Base-by-base conservation (phyloP, 2,113 vertebrate genomes). In the Turdus rufiventris region DNA sequence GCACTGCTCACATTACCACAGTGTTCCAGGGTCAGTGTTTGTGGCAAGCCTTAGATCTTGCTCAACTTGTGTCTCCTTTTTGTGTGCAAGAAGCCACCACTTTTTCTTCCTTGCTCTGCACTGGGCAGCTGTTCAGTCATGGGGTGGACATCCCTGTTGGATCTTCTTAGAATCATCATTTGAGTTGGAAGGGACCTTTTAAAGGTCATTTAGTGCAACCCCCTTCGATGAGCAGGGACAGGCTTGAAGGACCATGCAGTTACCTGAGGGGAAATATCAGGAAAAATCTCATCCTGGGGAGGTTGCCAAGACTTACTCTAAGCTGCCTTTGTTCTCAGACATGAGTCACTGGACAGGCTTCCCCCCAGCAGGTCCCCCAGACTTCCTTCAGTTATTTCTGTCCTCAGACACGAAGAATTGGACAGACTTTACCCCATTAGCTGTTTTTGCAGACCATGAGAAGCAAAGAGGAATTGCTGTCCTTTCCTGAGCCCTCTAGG, bases 1-100 rank as follows among this genome's bases (percentile, higher is more conserved):
- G 19, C n/a, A 2, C 12, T 63, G n/a, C 26, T 38, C 38, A n/a
- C 3, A 3, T 53, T 16, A 7, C 12, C 29, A 14, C 1, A 6
- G 29, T 5, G 20, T 19, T 28, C 10, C 24, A 6, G 14, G 13
- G 7, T 23, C 28, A 57, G 24, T 23, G 18, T 51, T 51, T 40
- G 33, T 51, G 34, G 7, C 17, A 61, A 21, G 18, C 18, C 48
- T 51, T 24, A 8, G 6, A 2, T 42, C 36, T 62, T 73, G 33
- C 28, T 56, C 25, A 40, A 3, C 12, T 62, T 45, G 5, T 47
- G 47, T 53, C 77, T 36, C 7, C 3, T 47, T 53, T 48, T 17
- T 28, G 7, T 19, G 12, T 70, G 56, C 28, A 42, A 23, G 16
- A 40, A 47, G 14, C 29, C n/a, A n/a, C 23, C 8, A 3, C 26